A percentile compares a stretch with the other conserved stretches of the same genome.
phyloP scores from a whole-genome alignment of 2,797 vertebrate genomes.

The Lepus townsendii region DNA sequence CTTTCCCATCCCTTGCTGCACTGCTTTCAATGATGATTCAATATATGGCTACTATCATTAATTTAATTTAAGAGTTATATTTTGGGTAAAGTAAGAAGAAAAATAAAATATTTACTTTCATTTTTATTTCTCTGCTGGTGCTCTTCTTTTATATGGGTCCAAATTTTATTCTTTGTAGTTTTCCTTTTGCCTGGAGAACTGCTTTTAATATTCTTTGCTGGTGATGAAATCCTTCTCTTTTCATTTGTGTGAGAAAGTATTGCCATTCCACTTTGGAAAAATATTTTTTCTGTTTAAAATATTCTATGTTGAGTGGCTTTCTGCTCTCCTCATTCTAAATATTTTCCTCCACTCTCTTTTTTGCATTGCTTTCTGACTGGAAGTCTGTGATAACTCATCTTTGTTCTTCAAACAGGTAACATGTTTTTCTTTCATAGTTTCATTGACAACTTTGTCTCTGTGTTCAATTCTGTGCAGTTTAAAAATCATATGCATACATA shows the following conservation, averaged over 20 bases:
- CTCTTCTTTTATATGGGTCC: background rate
- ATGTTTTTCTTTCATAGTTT: background rate
- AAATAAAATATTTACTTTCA: background rate
- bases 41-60: background rate
- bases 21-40: background rate
- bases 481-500: background rate
- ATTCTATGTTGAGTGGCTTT: background rate
- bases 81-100: background rate
- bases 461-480: background rate
- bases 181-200: background rate
- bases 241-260: background rate
- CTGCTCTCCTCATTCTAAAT: background rate
- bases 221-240: background rate
- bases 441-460: background rate
- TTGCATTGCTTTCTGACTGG: background rate
- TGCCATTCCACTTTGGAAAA: background rate
- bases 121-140: background rate
- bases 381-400: background rate
- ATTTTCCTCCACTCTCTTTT: background rate
- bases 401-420: background rate
- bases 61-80: background rate
- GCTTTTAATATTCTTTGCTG: background rate
- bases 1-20: background rate
- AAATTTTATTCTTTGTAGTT: background rate
- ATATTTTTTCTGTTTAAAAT: background rate